phyloP scores from a whole-genome alignment of 2,797 vertebrate genomes.

The Florisuga fusca region DNA sequence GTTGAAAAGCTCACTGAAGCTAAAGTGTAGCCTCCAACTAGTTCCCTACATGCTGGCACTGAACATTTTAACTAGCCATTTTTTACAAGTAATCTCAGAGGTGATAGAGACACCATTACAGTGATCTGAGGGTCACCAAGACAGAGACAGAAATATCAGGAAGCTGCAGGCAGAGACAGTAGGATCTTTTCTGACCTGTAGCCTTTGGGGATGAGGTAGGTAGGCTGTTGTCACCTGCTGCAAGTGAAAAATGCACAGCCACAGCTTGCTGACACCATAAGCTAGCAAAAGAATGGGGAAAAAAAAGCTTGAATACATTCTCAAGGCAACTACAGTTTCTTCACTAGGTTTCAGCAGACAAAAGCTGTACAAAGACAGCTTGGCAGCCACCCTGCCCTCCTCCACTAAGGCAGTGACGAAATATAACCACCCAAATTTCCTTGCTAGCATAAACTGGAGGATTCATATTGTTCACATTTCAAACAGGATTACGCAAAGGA shows the following conservation, averaged over 20 bases:
- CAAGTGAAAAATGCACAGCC: conserved; percentile 10
- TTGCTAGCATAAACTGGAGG: conserved; percentile 19
- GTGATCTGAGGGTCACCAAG: background rate
- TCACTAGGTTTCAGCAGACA: conserved; percentile 23
- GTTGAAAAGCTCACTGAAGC: background rate
- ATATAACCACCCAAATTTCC: conserved; percentile 21
- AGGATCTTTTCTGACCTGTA: background rate
- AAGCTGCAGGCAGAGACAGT: background rate
- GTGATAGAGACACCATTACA: background rate
- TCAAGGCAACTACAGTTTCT: background rate
- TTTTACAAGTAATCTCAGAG: background rate
- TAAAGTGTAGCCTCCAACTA: background rate
- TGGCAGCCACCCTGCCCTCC: background rate
- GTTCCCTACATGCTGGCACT: background rate
- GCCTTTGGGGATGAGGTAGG: background rate
- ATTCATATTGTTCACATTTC: conserved; percentile 18
- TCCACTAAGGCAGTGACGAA: conserved; percentile 37
- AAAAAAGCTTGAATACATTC: background rate
- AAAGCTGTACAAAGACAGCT: conserved; percentile 17
- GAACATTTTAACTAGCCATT: background rate
- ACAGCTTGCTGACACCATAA: background rate
- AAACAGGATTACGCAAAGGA: conserved; percentile 56
- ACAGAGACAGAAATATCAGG: background rate
- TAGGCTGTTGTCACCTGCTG: background rate
- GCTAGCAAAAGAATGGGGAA: background rate